Evolutionary conservation across 2,888 invertebrate genomes (phyloP).

Genomic region (Coenonympha arcania): DNA sequence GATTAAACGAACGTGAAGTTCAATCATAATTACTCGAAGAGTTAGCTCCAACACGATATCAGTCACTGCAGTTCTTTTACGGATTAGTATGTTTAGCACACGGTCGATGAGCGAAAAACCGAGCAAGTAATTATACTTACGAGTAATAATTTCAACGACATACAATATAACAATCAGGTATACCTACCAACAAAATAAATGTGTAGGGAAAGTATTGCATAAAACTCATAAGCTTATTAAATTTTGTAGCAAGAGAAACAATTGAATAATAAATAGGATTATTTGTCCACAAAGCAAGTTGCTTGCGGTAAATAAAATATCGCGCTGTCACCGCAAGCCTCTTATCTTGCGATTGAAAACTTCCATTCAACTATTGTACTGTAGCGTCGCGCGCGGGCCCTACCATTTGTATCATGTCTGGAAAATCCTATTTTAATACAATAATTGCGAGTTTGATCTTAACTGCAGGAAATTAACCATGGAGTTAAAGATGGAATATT

Average conservation of each 20-base stretch:
- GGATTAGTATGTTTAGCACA: too few relatives aligned
- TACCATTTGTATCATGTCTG: slow-evolving; percentile 32
- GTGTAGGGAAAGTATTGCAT: slow-evolving; percentile 3
- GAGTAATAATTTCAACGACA: too few relatives aligned
- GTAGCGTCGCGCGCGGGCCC: slow-evolving; percentile 14
- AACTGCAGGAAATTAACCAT: not conserved
- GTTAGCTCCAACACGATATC: too few relatives aligned
- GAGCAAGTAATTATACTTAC: too few relatives aligned
- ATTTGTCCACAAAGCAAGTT: slow-evolving; percentile 46
- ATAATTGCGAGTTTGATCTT: not conserved
- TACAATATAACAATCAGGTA: too few relatives aligned
- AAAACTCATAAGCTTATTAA: slow-evolving; percentile 25
- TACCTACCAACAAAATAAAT: not conserved
- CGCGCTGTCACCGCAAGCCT: slow-evolving; percentile 56
- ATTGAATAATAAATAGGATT: slow-evolving; percentile 59
- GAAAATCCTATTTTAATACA: not conserved
- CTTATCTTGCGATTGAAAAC: slow-evolving; percentile 66
- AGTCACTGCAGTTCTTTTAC: too few relatives aligned
- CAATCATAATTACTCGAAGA: too few relatives aligned
- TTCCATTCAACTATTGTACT: slow-evolving; percentile 50
- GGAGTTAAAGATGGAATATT: too few relatives aligned
- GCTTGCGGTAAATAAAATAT: slow-evolving; percentile 61
- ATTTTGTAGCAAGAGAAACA: slow-evolving; percentile 33
- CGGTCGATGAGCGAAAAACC: too few relatives aligned
- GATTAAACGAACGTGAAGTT: too few relatives aligned